Conservation (phyloP, 2,797 vertebrate genomes). For the Lepus oiostolus region DNA sequence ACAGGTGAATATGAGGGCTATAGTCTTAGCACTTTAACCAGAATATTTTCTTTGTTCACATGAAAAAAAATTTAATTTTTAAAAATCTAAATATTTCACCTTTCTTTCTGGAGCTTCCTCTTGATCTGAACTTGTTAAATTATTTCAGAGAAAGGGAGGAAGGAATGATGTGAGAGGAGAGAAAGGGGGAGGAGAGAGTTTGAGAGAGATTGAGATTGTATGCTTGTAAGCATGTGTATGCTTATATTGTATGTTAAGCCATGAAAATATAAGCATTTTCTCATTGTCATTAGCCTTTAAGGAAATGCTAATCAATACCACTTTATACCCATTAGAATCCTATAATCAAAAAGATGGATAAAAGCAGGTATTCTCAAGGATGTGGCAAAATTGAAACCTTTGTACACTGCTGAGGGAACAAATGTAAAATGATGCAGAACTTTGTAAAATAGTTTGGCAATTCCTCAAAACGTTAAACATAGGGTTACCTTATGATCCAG, state of each 20-base stretch:
- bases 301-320: not conserved
- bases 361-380: not conserved
- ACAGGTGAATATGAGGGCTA: not conserved
- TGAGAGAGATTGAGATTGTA: too few species aligned
- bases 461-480: constrained; percentile 36
- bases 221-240: not conserved
- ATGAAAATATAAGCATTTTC: constrained; percentile 30
- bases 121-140: not conserved
- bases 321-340: not conserved
- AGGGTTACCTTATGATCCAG: not conserved
- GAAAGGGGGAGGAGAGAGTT: not conserved
- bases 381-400: not conserved
- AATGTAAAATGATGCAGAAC: not conserved
- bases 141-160: not conserved
- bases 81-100: not conserved
- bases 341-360: not conserved
- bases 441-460: constrained; percentile 19
- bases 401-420: not conserved
- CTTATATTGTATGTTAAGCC: constrained; percentile 12
- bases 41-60: not conserved
- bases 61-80: too few species aligned
- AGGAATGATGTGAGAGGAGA: not conserved
- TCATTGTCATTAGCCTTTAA: not conserved
- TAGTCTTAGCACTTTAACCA: not conserved
- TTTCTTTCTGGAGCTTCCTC: constrained; percentile 44